Conservation (phyloP, 2,797 vertebrate species). For the Crax fasciolata region DNA sequence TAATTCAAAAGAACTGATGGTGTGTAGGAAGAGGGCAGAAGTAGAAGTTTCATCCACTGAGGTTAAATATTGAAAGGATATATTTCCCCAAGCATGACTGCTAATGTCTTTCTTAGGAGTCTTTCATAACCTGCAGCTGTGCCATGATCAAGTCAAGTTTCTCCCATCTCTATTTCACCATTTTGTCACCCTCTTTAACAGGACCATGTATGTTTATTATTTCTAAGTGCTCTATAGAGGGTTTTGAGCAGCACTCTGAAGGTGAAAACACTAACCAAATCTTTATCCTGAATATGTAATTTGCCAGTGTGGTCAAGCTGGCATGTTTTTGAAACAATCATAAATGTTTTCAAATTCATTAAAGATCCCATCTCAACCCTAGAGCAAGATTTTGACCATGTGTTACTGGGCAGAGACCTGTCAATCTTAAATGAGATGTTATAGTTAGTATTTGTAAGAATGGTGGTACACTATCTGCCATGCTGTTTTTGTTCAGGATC, state of each 20-base stretch:
- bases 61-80: not conserved
- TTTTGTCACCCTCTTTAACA: not conserved
- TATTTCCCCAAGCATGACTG: not conserved
- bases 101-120: not conserved
- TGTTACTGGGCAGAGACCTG: not conserved
- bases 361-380: not conserved
- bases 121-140: not conserved
- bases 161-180: not conserved
- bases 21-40: not conserved
- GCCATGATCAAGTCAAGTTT: not conserved
- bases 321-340: not conserved
- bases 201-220: not conserved
- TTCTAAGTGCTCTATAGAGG: not conserved
- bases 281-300: not conserved
- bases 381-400: not conserved
- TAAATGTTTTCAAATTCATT: not conserved
- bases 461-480: not conserved
- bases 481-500: not conserved
- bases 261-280: not conserved
- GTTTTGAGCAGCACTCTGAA: not conserved
- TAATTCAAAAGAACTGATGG: not conserved
- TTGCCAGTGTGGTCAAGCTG: not conserved
- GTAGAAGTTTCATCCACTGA: not conserved
- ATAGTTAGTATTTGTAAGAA: not conserved
- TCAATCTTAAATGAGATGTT: not conserved